Evolutionary conservation across 2,113 vertebrate genomes (phyloP), one percentile per base, ranked within the genome.

Genomic region (Seriola quinqueradiata): DNA sequence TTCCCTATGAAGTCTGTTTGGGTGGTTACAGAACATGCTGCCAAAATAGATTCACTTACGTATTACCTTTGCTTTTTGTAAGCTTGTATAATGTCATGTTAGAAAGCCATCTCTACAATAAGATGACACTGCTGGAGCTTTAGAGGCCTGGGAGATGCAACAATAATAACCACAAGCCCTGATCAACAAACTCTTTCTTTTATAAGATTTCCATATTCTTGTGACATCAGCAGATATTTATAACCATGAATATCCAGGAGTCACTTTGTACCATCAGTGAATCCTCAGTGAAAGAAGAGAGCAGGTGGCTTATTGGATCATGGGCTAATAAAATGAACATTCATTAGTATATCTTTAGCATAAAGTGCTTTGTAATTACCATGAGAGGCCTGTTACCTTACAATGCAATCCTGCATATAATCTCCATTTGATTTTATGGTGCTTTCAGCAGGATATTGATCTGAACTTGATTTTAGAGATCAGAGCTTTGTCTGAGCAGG

Each of bases 41-140:
- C 90, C 91, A 92, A 92, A 92, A 90, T 86, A 89, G 86, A 92
- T 93, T 93, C 91, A 81, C 90, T 94, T 89, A 90, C 89, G 90
- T 90, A 86, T 92, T 89, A 91, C 88, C 90, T 92, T 91, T 82
- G 86, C 88, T 88, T 93, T 92, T 89, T 86, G 90, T 90, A 89
- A 88, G 92, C 87, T 88, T 87, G 91, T 93, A 90, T 94, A 90
- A 93, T 90, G 92, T 94, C 89, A 92, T 91, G 93, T 92, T 90
- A 75, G 88, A 87, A 90, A 91, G 90, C 72, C 85, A 91, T 88
- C 77, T 70, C 77, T 59, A 88, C 90, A 88, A 87, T 92, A 69
- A 91, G 86, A 87, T 91, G 94, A 92, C 91, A 93, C 81, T 28
- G 76, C 70, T 36, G 75, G 82, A 82, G 88, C 91, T 87, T 85